These are phyloP conservation scores for Eucriotettix oculatus DNA, from an alignment of 2,888 invertebrate genomes.

Conservation along the genomic window DNA sequence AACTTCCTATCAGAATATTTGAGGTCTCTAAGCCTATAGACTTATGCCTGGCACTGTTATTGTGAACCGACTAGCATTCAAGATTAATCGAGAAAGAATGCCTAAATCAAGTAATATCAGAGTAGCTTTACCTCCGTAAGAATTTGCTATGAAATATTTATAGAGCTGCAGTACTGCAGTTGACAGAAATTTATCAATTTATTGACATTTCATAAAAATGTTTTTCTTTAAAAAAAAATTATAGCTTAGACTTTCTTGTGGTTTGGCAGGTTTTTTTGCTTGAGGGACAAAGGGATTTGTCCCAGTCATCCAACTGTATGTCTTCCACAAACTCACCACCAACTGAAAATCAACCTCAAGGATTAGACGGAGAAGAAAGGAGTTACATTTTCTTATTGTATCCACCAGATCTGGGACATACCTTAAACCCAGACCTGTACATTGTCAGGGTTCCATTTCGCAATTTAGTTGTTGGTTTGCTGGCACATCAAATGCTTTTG, in stretches of 20 bases:
- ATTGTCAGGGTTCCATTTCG: constrained; percentile 75
- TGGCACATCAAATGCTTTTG: constrained; percentile 83
- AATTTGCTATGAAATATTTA: no score
- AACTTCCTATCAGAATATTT: no score
- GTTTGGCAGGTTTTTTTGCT: constrained; percentile 37
- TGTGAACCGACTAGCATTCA: no score
- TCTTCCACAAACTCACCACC: not conserved
- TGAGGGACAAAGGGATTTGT: constrained; percentile 32
- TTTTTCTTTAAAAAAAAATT: no score
- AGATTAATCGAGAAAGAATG: no score
- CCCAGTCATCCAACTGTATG: not conserved
- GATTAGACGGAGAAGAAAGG: constrained; percentile 46
- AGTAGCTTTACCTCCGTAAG: not conserved
- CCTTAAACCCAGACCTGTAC: constrained; percentile 44
- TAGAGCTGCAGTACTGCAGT: no score
- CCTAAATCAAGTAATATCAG: not conserved
- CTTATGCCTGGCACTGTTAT: no score
- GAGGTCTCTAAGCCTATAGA: no score
- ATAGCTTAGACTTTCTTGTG: no score
- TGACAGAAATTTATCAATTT: no score
- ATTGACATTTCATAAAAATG: no score
- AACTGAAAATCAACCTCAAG: not conserved
- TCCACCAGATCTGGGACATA: constrained; percentile 49
- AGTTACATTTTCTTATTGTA: constrained; percentile 80
- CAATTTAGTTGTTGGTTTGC: constrained; percentile 70